Evolutionary conservation across 2,888 invertebrate genomes (phyloP).

Genomic region (Lordiphosa andalusiaca): DNA sequence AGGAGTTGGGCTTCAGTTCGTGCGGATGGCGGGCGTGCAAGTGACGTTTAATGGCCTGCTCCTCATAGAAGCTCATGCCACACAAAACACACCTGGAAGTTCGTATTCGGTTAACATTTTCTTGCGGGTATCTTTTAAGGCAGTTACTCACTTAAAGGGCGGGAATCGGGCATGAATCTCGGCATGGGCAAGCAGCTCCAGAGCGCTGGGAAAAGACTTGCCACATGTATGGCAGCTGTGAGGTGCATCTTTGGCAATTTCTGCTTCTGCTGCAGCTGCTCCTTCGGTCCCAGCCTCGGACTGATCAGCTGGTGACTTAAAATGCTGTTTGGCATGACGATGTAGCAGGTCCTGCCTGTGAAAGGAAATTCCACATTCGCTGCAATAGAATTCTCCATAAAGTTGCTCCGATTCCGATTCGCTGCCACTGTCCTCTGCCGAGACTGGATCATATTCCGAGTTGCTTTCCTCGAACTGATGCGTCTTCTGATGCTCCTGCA

Average conservation of each 20-base stretch:
- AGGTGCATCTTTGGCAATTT: conserved; percentile 64
- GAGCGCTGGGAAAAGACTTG: conserved; percentile 87
- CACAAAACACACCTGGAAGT: conserved; percentile 83
- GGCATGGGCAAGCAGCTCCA: conserved; percentile 89
- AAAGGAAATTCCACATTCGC: conserved; percentile 89
- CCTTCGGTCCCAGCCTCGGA: conserved; percentile 13
- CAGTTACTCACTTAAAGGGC: conserved; percentile 80
- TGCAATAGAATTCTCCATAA: conserved; percentile 84
- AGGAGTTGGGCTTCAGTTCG: conserved; percentile 84
- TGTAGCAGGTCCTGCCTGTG: conserved; percentile 88
- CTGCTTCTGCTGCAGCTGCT: conserved; percentile 49
- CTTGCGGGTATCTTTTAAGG: too few species aligned
- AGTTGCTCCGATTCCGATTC: conserved; percentile 83
- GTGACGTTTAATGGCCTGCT: conserved; percentile 84
- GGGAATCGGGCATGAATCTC: conserved; percentile 87
- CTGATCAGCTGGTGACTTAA: conserved; percentile 37
- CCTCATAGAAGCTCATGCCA: conserved; percentile 84
- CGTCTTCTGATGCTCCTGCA: conserved; percentile 83
- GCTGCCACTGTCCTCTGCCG: conserved; percentile 80
- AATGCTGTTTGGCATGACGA: conserved; percentile 84
- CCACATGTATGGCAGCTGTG: conserved; percentile 91
- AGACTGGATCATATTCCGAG: conserved; percentile 80
- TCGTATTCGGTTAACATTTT: neutral
- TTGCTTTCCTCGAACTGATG: conserved; percentile 83
- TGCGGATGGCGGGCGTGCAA: conserved; percentile 83